Evolutionary conservation across 2,888 invertebrate genomes (phyloP), one percentile per base, ranked within the genome.

Genomic region (Microplitis manilae): DNA sequence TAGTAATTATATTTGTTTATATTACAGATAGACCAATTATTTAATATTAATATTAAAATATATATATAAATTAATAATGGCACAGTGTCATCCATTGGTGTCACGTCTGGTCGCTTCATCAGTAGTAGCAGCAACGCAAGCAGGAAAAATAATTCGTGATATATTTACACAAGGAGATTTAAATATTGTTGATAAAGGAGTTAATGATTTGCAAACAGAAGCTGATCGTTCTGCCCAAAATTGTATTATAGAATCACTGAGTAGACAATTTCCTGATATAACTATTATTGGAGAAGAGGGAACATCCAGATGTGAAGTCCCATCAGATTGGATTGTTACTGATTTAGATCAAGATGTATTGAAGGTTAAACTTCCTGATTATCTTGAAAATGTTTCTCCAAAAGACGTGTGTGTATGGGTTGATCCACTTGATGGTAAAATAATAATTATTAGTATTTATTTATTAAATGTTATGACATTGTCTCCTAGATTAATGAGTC

Each of bases 401-500:
- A 95, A 96, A 84, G 97, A 98, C 86, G 93, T 98, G 82, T 96
- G 97, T 9, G 93, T 98, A 30, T 98, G 99, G 99, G 98, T 99
- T 0, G 99, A 99, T 91, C 99, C 99, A 0, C 91, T 99, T 7
- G 99, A 99, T 92, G 99, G 99, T 89, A 84, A 30, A 30, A 30
- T 30, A 30, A 30, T 2, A 30, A 30, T 30, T 30, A 30, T 30
- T 30, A 20, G 1, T 20, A 30, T 30, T 30, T 30, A 30, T 30
- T 30, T 30, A 4, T 30, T 30, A 30, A 30, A 30, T 30, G 30
- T 30, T 30, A 30, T 30, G 4, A 30, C 30, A 30, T 20, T 20
- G 20, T 30, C 30, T 30, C 4, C 30, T 30, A 30, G 30, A 30
- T 30, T 30, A 4, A 30, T 4, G 30, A 2, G 4, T 30, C 30